A percentile compares a stretch with the other conserved stretches of the same genome.
Evolutionary conservation across 2,888 invertebrate genomes (phyloP).

Genomic region (Keiferia lycopersicella): DNA sequence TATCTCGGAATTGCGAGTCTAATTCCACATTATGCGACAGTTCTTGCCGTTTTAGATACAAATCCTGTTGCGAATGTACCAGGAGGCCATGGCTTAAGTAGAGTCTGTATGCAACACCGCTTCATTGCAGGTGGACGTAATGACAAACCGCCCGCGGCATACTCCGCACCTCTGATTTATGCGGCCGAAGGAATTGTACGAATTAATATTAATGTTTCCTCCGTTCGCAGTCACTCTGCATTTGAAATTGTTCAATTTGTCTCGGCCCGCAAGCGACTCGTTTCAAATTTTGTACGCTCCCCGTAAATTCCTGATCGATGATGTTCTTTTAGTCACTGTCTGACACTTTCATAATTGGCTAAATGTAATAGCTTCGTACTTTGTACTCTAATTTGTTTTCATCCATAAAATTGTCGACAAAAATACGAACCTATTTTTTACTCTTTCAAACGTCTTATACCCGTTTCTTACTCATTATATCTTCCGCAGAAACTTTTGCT

Average conservation of each 20-base stretch:
- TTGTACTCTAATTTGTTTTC: conserved; percentile 9
- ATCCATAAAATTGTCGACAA: not conserved
- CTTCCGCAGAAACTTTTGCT: not conserved
- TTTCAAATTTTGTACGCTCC: conserved; percentile 18
- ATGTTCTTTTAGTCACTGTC: conserved; percentile 20
- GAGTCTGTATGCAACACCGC: conserved; percentile 38
- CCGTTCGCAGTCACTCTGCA: conserved; percentile 23
- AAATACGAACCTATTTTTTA: not conserved
- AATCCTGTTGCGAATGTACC: conserved; percentile 51
- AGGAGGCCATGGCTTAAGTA: conserved; percentile 5
- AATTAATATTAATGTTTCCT: conserved; percentile 26
- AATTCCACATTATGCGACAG: conserved; percentile 38
- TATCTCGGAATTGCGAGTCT: conserved; percentile 32
- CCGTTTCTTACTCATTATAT: no score
- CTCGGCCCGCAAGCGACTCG: conserved; percentile 12
- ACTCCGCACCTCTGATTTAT: conserved; percentile 48
- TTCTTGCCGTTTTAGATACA: conserved; percentile 33
- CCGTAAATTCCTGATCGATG: conserved; percentile 20
- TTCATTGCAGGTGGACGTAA: conserved; percentile 47
- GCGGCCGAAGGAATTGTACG: conserved; percentile 15
- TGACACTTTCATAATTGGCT: conserved; percentile 10
- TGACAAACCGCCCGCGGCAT: conserved; percentile 48
- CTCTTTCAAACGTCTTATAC: not conserved
- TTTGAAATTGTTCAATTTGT: conserved; percentile 25
- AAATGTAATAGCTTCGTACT: not conserved